A percentile compares a stretch with the other conserved stretches of the same genome.
phyloP scores from a whole-genome alignment of 2,113 vertebrate genomes.

The Lanius collurio region DNA sequence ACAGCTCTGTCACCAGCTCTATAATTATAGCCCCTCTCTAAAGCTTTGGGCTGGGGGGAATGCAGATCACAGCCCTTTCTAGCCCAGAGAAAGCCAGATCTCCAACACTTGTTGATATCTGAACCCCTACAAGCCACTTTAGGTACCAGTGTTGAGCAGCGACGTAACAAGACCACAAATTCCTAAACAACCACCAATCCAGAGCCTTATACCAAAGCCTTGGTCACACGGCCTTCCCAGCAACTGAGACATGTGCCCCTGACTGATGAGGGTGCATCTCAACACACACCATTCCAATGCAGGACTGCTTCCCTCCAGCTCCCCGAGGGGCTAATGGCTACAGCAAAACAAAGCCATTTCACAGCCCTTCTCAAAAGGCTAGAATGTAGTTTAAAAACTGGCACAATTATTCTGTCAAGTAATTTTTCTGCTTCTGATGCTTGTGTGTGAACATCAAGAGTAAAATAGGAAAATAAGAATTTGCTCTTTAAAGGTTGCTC shows the following conservation, averaged over 20 bases:
- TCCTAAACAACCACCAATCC: not conserved
- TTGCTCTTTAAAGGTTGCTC: not conserved
- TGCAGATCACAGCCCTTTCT: not conserved
- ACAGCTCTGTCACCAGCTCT: not conserved
- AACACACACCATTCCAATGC: not conserved
- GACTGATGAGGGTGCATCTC: not conserved
- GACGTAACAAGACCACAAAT: not conserved
- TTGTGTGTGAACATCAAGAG: not conserved
- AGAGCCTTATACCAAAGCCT: not conserved
- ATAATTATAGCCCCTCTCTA: accelerated
- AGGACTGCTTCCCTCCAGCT: not conserved
- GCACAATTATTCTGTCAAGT: not conserved
- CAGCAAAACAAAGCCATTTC: not conserved
- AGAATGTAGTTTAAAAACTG: not conserved
- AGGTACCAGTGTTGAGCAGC: not conserved
- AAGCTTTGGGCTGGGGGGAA: not conserved
- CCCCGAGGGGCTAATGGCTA: not conserved
- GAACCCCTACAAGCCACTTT: not conserved
- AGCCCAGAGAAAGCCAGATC: not conserved
- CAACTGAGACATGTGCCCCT: not conserved
- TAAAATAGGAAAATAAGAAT: not conserved
- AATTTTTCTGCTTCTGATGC: not conserved
- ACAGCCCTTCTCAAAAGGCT: not conserved
- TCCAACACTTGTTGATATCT: not conserved
- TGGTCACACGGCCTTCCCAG: not conserved